These are phyloP conservation scores for Diachrysia chrysitis DNA, from an alignment of 2,888 invertebrate species.

Conservation along the genomic window DNA sequence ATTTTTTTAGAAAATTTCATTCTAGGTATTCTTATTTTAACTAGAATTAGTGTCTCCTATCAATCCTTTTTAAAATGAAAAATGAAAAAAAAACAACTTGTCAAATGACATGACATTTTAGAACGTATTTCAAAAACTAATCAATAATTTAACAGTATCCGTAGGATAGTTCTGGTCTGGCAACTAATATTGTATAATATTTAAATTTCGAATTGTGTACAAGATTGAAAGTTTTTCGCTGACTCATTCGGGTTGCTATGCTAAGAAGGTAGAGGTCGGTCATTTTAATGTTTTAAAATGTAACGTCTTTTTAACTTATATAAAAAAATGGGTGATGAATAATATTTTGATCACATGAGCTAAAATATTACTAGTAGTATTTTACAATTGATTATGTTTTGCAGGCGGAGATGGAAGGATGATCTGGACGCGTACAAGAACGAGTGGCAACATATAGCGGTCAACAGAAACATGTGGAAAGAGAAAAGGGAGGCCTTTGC, in stretches of 20 bases:
- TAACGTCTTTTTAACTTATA: neutral
- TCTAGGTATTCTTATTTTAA: too few relatives aligned
- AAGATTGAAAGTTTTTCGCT: constrained; percentile 43
- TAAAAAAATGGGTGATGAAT: neutral
- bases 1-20: too few relatives aligned
- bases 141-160: constrained; percentile 16
- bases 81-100: neutral
- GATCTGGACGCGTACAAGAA: too few relatives aligned
- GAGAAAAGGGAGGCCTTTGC: too few relatives aligned
- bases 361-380: too few relatives aligned
- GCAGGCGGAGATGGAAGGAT: too few relatives aligned
- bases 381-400: too few relatives aligned
- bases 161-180: constrained; percentile 18
- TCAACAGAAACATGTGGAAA: too few relatives aligned
- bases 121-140: constrained; percentile 16
- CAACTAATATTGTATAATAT: constrained; percentile 37
- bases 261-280: neutral
- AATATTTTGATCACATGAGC: neutral
- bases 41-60: too few relatives aligned
- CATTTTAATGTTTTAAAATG: neutral
- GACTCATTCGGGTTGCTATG: constrained; percentile 32
- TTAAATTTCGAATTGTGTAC: constrained; percentile 49
- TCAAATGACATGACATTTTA: constrained; percentile 14
- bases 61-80: too few relatives aligned
- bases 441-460: too few relatives aligned